Evolutionary conservation across 2,888 invertebrate genomes (phyloP).

Genomic region (Eurytoma adleriae): DNA sequence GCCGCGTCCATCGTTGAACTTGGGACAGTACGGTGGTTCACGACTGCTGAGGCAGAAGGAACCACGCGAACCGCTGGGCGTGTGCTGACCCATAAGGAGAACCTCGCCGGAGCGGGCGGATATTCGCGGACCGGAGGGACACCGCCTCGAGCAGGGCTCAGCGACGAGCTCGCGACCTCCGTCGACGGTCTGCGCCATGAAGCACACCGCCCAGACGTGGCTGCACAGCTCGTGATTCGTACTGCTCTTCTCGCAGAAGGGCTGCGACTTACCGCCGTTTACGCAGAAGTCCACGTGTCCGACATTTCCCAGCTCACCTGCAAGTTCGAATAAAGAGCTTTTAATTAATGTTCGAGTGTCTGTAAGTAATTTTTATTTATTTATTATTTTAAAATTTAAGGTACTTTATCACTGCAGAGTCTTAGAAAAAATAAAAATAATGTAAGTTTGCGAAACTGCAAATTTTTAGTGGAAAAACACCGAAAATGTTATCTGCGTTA

Average conservation of each 20-base stretch:
- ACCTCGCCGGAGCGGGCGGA: slow-evolving; percentile 78
- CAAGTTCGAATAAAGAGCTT: slow-evolving; percentile 4
- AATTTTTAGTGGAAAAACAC: no score
- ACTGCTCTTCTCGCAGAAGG: slow-evolving; percentile 83
- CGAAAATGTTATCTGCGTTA: no score
- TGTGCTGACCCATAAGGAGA: slow-evolving; percentile 84
- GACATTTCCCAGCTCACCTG: slow-evolving; percentile 81
- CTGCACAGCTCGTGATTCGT: slow-evolving; percentile 86
- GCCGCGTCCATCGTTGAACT: slow-evolving; percentile 76
- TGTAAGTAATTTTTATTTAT: no score
- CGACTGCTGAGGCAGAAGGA: slow-evolving; percentile 83
- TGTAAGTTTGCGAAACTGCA: no score
- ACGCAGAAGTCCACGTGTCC: slow-evolving; percentile 90
- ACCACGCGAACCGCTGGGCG: slow-evolving; percentile 83
- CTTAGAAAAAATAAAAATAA: no score
- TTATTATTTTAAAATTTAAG: no score
- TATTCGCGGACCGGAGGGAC: slow-evolving; percentile 82
- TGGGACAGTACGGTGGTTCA: slow-evolving; percentile 85
- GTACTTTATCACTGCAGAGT: no score
- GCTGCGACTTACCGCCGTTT: slow-evolving; percentile 86
- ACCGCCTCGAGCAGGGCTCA: slow-evolving; percentile 85
- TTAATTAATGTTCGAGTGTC: background rate
- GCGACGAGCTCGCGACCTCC: slow-evolving; percentile 78
- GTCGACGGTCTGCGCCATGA: slow-evolving; percentile 87
- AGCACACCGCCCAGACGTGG: slow-evolving; percentile 88